A percentile compares a stretch with the other conserved stretches of the same genome.
Evolutionary conservation across 1,140 invertebrate genomes (phyloP).

Genomic region (Macrotrachela quadricornifera): DNA sequence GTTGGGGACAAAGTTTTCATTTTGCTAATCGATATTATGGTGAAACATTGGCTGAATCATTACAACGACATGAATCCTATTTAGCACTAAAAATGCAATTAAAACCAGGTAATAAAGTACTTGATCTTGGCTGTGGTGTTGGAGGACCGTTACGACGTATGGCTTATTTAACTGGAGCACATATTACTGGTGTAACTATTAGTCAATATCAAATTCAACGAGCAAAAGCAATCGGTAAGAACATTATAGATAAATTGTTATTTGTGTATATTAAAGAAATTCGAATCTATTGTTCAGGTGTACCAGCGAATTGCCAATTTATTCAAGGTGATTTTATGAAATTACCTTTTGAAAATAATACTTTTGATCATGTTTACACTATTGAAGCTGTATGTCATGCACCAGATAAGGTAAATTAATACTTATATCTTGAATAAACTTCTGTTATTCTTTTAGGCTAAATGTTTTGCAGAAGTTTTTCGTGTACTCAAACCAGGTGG

Average conservation of each 20-base stretch:
- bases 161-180: background rate
- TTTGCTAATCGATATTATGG: background rate
- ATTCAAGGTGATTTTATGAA: conserved; percentile 4
- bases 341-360: background rate
- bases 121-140: conserved; percentile 7
- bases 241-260: background rate
- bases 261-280: background rate
- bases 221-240: background rate
- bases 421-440: too few relatives aligned
- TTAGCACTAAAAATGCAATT: conserved; percentile 5
- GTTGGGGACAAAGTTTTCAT: conserved; percentile 8
- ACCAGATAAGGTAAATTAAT: background rate
- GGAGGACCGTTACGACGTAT: conserved; percentile 1
- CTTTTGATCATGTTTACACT: conserved; percentile 2
- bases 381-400: conserved; percentile 7
- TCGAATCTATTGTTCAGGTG: too few relatives aligned
- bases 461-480: background rate
- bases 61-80: conserved; percentile 1
- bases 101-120: background rate
- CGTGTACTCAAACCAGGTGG: conserved; percentile 5
- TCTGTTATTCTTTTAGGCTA: too few relatives aligned
- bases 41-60: background rate
- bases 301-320: background rate
- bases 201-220: conserved; percentile 5
- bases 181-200: conserved; percentile 1